Evolutionary conservation across 2,888 invertebrate genomes (phyloP).

Genomic region (Timandra comae): DNA sequence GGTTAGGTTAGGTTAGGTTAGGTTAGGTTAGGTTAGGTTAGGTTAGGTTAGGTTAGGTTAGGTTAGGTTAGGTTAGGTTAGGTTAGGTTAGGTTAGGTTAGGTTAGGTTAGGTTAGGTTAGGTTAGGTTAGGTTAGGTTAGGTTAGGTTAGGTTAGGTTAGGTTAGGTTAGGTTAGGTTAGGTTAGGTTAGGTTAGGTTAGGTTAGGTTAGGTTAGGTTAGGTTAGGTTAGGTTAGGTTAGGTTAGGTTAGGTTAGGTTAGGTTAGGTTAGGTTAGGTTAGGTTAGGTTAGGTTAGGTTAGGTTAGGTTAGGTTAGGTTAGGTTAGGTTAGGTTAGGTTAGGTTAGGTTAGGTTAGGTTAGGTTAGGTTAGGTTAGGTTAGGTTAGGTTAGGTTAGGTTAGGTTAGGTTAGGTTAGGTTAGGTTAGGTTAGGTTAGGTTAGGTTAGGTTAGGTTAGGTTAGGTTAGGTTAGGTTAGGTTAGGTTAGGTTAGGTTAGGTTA

Average conservation of each 20-base stretch:
- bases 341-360: constrained; percentile 9
- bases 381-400: constrained; percentile 9
- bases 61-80: constrained; percentile 12
- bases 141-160: constrained; percentile 8
- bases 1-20: constrained; percentile 9
- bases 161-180: constrained; percentile 11
- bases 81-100: constrained; percentile 13
- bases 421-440: constrained; percentile 8
- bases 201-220: constrained; percentile 12
- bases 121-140: constrained; percentile 1
- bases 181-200: constrained; percentile 10
- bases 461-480: constrained; percentile 6
- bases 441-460: constrained; percentile 10
- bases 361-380: constrained; percentile 11
- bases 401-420: constrained; percentile 3
- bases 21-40: constrained; percentile 12
- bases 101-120: constrained; percentile 9
- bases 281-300: constrained; percentile 14
- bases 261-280: constrained; percentile 14
- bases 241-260: constrained; percentile 11
- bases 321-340: constrained; percentile 13
- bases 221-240: constrained; percentile 14
- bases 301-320: constrained; percentile 14
- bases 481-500: constrained; percentile 10
- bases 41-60: constrained; percentile 12